Evolutionary conservation across 2,113 vertebrate genomes (phyloP).

Genomic region (Datnioides undecimradiatus): DNA sequence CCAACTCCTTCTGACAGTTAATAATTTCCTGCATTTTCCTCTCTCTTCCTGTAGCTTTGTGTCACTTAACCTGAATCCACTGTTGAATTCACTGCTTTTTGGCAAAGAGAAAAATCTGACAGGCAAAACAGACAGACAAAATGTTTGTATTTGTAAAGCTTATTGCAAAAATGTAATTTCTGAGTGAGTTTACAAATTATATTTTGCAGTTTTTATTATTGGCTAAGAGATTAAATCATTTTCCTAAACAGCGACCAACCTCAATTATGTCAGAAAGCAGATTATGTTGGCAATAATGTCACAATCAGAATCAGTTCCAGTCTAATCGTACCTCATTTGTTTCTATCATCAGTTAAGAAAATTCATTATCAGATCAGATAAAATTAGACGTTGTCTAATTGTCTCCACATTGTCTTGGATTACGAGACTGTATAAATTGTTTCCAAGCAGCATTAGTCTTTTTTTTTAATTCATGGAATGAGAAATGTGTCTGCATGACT

Average conservation of each 20-base stretch:
- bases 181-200: not conserved
- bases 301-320: not conserved
- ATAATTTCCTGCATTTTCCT: not conserved
- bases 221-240: not conserved
- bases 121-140: not conserved
- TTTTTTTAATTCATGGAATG: not conserved
- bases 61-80: not conserved
- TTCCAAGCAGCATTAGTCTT: not conserved
- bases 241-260: not conserved
- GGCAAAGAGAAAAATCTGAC: not conserved
- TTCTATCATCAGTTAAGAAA: not conserved
- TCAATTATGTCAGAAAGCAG: not conserved
- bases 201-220: not conserved
- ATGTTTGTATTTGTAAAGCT: not conserved
- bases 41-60: not conserved
- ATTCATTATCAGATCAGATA: not conserved
- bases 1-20: not conserved
- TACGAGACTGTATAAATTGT: not conserved
- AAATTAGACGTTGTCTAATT: not conserved
- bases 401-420: not conserved
- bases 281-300: not conserved
- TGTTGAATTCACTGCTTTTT: not conserved
- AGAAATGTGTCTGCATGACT: not conserved
- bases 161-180: not conserved
- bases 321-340: not conserved